These are phyloP conservation scores for Panthera leo DNA, from an alignment of 2,113 vertebrate genomes.

Conservation along the genomic window DNA sequence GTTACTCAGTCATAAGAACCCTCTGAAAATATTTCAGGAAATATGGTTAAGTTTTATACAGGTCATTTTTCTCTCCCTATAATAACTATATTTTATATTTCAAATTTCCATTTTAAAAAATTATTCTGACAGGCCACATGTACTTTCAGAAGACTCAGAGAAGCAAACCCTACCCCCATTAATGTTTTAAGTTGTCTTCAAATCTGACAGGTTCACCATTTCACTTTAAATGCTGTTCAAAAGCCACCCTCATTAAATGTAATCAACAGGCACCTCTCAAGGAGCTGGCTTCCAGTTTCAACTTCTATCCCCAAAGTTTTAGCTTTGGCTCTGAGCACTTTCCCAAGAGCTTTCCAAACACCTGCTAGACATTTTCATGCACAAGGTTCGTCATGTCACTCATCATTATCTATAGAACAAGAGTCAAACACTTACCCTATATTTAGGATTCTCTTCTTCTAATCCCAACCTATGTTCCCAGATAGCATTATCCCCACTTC, in stretches of 20 bases:
- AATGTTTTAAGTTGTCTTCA: slow-evolving; percentile 5
- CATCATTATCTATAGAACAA: not conserved
- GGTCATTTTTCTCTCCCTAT: not conserved
- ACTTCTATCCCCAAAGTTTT: not conserved
- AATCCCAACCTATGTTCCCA: not conserved
- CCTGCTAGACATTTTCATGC: not conserved
- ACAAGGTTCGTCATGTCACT: not conserved
- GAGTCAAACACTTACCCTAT: not conserved
- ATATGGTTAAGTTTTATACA: slow-evolving; percentile 24
- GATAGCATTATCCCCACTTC: not conserved
- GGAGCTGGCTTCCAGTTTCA: not conserved
- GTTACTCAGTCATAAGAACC: not conserved
- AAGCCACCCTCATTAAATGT: not conserved
- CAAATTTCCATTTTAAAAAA: not conserved
- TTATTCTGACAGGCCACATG: not conserved
- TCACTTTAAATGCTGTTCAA: slow-evolving; percentile 15
- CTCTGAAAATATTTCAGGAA: slow-evolving; percentile 28
- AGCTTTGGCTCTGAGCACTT: not conserved
- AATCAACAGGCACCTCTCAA: not conserved
- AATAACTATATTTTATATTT: slow-evolving; percentile 23
- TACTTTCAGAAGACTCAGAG: slow-evolving; percentile 5
- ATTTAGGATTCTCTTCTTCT: not conserved
- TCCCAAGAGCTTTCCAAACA: not conserved
- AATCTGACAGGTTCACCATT: not conserved
- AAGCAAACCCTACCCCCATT: not conserved